These are phyloP conservation scores for Ectropis crepuscularia DNA, from an alignment of 2,888 invertebrate genomes.

Conservation along the genomic window DNA sequence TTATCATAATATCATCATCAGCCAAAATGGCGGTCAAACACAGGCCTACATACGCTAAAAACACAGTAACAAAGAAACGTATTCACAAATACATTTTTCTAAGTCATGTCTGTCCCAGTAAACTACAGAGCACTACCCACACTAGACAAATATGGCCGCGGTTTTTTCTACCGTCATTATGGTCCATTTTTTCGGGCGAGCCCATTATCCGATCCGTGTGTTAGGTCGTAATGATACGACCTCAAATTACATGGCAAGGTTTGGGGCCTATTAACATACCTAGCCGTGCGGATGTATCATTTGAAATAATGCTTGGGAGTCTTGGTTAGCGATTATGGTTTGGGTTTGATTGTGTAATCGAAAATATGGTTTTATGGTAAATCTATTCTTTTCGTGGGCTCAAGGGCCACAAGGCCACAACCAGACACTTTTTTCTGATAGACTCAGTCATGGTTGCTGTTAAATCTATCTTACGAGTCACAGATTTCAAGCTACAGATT, in stretches of 20 bases:
- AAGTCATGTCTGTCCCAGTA: conserved; percentile 4
- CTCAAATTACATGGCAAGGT: conserved; percentile 75
- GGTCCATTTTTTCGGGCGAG: conserved; percentile 54
- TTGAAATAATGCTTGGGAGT: conserved; percentile 55
- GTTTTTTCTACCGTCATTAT: conserved; percentile 67
- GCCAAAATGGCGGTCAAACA: too few species aligned
- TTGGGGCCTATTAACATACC: conserved; percentile 77
- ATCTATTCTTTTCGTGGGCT: not conserved
- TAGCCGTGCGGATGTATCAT: conserved; percentile 70
- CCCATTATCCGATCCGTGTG: conserved; percentile 70
- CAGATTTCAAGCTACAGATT: too few species aligned
- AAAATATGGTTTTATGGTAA: conserved; percentile 1
- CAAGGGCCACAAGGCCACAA: not conserved
- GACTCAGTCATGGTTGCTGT: too few species aligned
- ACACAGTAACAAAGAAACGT: too few species aligned
- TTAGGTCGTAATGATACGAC: conserved; percentile 76
- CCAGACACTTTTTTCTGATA: not conserved
- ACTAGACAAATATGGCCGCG: conserved; percentile 63
- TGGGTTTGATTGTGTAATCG: conserved; percentile 21
- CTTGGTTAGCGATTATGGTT: conserved; percentile 12
- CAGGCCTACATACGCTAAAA: too few species aligned
- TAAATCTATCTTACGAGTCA: too few species aligned
- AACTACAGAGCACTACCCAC: conserved; percentile 11
- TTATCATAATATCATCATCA: too few species aligned
- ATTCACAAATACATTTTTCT: not conserved